Evolutionary conservation across 2,797 vertebrate genomes (phyloP).

Genomic region (Pantherophis alleghaniensis): DNA sequence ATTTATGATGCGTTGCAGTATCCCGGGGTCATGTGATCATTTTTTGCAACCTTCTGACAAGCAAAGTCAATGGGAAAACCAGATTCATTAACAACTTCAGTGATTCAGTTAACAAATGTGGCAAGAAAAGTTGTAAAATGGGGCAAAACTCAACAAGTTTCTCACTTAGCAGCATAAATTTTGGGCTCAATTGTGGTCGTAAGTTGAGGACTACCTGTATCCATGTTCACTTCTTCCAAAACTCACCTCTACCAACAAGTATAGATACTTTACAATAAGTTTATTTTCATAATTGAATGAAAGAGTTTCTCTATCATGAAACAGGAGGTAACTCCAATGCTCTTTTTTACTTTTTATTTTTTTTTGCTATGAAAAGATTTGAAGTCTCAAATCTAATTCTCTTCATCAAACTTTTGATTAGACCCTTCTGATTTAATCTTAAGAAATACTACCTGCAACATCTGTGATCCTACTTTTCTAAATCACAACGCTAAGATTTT

Average conservation of each 20-base stretch:
- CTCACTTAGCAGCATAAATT: neutral
- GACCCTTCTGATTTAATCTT: slow-evolving; percentile 22
- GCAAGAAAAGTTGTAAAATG: neutral
- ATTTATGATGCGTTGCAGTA: neutral
- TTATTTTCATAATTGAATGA: neutral
- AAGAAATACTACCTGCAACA: slow-evolving; percentile 25
- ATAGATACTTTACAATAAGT: neutral
- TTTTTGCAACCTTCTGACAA: neutral
- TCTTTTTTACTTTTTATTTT: neutral
- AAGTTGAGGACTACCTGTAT: neutral
- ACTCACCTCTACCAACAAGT: neutral
- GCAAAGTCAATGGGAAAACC: neutral
- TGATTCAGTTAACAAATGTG: neutral
- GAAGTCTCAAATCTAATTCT: neutral
- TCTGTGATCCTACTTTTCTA: neutral
- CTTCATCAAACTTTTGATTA: neutral
- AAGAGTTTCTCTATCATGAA: neutral
- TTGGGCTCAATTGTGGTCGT: neutral
- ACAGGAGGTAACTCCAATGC: neutral
- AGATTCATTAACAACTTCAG: neutral
- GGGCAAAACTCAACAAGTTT: neutral
- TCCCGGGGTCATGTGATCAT: neutral
- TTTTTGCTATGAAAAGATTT: neutral
- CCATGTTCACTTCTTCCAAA: neutral
- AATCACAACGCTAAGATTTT: neutral